These are phyloP conservation scores for Embiotoca jacksoni DNA, from an alignment of 2,113 vertebrate species.

Conservation along the genomic window DNA sequence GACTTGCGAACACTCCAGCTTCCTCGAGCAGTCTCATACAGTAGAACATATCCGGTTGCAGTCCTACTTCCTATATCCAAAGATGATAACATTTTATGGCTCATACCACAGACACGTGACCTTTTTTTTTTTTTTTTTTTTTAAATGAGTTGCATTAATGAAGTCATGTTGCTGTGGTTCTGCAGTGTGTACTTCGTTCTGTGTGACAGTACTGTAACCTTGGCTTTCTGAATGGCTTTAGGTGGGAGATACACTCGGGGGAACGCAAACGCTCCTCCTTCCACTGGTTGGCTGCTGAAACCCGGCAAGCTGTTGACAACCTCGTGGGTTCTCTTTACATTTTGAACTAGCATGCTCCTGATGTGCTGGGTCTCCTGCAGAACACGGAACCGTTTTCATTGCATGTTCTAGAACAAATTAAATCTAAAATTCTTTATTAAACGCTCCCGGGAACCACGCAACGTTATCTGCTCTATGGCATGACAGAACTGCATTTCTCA, in stretches of 20 bases:
- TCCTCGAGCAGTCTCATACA: slow-evolving; percentile 78
- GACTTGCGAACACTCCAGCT: slow-evolving; percentile 54
- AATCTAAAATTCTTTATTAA: neutral
- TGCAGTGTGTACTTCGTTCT: neutral
- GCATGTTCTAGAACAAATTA: neutral
- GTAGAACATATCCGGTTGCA: slow-evolving; percentile 80
- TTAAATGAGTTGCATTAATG: neutral
- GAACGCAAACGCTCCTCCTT: slow-evolving; percentile 75
- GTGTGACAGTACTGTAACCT: slow-evolving; percentile 58
- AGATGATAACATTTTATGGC: neutral
- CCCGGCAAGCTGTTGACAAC: slow-evolving; percentile 69
- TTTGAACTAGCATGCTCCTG: slow-evolving; percentile 42
- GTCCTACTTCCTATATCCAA: slow-evolving; percentile 66
- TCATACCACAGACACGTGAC: neutral
- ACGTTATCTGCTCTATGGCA: rapidly evolving
- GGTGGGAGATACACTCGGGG: slow-evolving; percentile 74
- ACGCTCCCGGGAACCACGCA: rapidly evolving
- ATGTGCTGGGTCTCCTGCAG: slow-evolving; percentile 74
- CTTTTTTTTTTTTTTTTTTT: neutral
- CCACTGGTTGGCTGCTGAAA: slow-evolving; percentile 71
- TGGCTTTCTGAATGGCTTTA: slow-evolving; percentile 73
- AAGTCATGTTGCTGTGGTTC: neutral
- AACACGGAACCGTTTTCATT: neutral
- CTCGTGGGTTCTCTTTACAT: slow-evolving; percentile 48
- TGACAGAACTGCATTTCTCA: neutral